Evolutionary conservation across 2,113 vertebrate genomes (phyloP), one percentile per base, ranked within the genome.

Genomic region (Redunca redunca): DNA sequence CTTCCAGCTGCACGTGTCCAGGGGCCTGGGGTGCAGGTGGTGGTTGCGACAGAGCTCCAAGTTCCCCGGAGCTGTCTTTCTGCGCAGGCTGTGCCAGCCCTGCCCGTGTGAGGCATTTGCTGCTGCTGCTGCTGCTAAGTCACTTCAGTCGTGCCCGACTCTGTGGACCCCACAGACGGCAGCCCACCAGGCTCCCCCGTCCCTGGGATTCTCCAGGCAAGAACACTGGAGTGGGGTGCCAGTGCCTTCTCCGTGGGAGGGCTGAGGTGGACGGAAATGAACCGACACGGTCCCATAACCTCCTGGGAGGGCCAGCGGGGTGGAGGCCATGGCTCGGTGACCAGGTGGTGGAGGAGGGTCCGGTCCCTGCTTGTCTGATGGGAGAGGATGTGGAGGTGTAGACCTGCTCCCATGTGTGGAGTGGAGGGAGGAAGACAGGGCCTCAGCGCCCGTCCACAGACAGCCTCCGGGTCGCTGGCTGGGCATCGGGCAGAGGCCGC

Each of bases 231-330:
- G 40, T 40, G 40, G 40, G 40, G 40, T 40, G 40, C 40, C 40
- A 40, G 3, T 40, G 40, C 40, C 40, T 40, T 40, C 40, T 40
- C 40, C 40, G 40, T 40, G 40, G 40, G 40, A 40, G 55, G 52
- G 33, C 7, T 25, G 21, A 25, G 21, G 33, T 10, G 52, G 13
- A 4, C 4, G 1, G 21, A 96, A 81, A 30, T 46, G 92, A 85
- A 60, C n/a, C 82, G 58, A 40, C 50, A 23, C 23, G 26, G 7
- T 80, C 30, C 50, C 15, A 71, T 94, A 83, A 67, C 78, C 83
- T 94, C 91, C 55, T 46, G 55, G 83, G 96, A 90, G 21, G 57
- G 88, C 93, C 81, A 13, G 17, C n/a, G 48, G 94, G 89, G 64
- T 17, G 33, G 91, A 53, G 90, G 71, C 58, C 82, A 48, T 14